A percentile compares a stretch with the other conserved stretches of the same genome.
Evolutionary conservation across 2,113 vertebrate genomes (phyloP).

Genomic region (Tupaia chinensis): DNA sequence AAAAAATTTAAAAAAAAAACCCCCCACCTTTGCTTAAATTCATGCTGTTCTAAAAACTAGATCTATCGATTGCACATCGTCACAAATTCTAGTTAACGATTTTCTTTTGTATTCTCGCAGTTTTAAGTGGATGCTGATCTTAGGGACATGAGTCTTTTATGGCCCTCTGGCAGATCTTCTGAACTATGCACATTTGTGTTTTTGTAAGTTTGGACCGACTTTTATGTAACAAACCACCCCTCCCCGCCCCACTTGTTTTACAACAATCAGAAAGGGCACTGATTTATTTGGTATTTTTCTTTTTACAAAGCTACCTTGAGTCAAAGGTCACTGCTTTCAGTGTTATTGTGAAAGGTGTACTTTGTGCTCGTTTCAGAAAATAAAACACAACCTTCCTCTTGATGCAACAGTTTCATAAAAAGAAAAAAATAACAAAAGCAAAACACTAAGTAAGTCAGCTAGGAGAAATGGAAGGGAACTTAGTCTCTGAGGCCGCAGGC

Average conservation of each 20-base stretch:
- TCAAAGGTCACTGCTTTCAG: conserved; percentile 92
- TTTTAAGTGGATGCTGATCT: conserved; percentile 92
- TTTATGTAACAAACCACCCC: conserved; percentile 87
- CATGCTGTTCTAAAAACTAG: conserved; percentile 92
- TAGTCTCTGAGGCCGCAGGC: background rate
- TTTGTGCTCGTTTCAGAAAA: conserved; percentile 90
- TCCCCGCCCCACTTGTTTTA: conserved; percentile 81
- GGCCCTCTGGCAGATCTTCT: conserved; percentile 91
- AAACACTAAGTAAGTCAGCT: no score
- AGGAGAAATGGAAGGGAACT: background rate
- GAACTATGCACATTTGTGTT: conserved; percentile 93
- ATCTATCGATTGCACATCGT: conserved; percentile 93
- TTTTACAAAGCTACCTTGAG: conserved; percentile 92
- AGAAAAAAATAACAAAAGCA: no score
- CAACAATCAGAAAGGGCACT: conserved; percentile 90
- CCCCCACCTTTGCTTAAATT: conserved; percentile 86
- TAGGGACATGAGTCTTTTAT: conserved; percentile 91
- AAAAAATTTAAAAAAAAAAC: conserved; percentile 73
- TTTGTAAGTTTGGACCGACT: conserved; percentile 93
- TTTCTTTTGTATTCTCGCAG: conserved; percentile 95
- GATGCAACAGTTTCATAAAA: conserved; percentile 91
- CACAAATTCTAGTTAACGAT: conserved; percentile 92
- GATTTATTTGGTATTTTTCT: conserved; percentile 91
- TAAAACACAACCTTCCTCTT: conserved; percentile 91
- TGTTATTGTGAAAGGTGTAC: conserved; percentile 93